phyloP scores from a whole-genome alignment of 1,140 invertebrate species.

The Samia ricini region DNA sequence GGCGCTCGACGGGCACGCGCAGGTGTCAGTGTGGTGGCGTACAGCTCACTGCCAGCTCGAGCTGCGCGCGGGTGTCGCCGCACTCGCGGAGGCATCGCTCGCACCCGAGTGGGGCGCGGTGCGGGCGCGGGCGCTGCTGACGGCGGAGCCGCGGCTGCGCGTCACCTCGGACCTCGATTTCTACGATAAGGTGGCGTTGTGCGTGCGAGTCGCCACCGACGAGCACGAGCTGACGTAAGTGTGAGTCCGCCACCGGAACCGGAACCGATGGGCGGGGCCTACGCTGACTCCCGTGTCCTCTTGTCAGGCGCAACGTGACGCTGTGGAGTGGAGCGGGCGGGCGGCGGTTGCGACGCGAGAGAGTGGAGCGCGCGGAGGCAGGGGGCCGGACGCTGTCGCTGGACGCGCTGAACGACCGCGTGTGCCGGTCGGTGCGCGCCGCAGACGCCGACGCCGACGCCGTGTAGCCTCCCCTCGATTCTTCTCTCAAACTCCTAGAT shows the following conservation, averaged over 20 bases:
- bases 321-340: conserved; percentile 20
- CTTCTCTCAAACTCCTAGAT: too few relatives aligned
- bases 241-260: too few relatives aligned
- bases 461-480: background rate
- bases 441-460: conserved; percentile 13
- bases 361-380: background rate
- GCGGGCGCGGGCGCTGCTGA: conserved; percentile 9
- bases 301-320: conserved; percentile 15
- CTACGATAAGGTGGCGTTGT: conserved; percentile 38
- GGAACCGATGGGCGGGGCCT: too few relatives aligned
- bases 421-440: conserved; percentile 27
- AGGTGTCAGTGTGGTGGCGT: conserved; percentile 46
- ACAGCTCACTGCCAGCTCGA: conserved; percentile 29
- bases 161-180: conserved; percentile 42
- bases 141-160: conserved; percentile 31
- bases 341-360: conserved; percentile 20
- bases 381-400: conserved; percentile 37
- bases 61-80: conserved; percentile 30
- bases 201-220: conserved; percentile 31
- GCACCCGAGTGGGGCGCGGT: conserved; percentile 17
- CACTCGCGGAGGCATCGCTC: conserved; percentile 9
- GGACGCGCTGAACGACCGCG: conserved; percentile 32
- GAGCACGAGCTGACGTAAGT: conserved; percentile 24
- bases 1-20: conserved; percentile 36
- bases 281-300: too few relatives aligned